Evolutionary conservation across 2,797 vertebrate genomes (phyloP), one percentile per base, ranked within the genome.

Genomic region (Zenarchopterus dispar): DNA sequence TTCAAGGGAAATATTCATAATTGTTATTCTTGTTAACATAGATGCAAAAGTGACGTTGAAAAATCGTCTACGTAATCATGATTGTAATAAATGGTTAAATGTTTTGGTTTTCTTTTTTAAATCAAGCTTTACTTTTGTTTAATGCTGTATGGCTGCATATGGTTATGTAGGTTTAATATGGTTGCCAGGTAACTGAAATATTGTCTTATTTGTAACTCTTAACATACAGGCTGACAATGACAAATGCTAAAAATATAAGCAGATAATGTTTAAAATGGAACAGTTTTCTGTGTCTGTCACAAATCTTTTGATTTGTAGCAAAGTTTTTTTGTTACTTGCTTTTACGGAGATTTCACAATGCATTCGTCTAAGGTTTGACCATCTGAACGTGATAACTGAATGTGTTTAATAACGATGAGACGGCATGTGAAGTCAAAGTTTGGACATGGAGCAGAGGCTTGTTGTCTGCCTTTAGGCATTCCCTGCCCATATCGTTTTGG

Each of bases 91-190:
- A 75, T 86, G 62, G 84, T 74, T 62, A 61, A 70, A 70, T 85
- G 51, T 81, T 89, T 87, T 81, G 83, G 69, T 60, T 36, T 36
- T 36, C 1, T 36, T 36, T 36, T 36, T 36, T 36, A 76, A 36
- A 53, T 48, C 64, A 70, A 68, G 78, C 82, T 85, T 84, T 81
- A 80, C 75, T 79, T 74, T 80, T 83, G 51, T 70, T 76, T 66
- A 56, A 77, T 73, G 54, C 47, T 74, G 43, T 69, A 59, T 59
- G 46, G 60, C 67, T 48, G 56, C 23, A 46, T 59, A 16, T 63
- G 56, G 41, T 62, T 58, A 45, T 49, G 33, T 59, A 56, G 66
- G 43, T 62, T 74, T 70, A 63, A 52, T 77, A 59, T 72, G 61
- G 33, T 77, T 84, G 62, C 60, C 70, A 72, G 67, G 47, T 80